Evolutionary conservation across 1,140 invertebrate species (phyloP).

Genomic region (Octopus bimaculoides): DNA sequence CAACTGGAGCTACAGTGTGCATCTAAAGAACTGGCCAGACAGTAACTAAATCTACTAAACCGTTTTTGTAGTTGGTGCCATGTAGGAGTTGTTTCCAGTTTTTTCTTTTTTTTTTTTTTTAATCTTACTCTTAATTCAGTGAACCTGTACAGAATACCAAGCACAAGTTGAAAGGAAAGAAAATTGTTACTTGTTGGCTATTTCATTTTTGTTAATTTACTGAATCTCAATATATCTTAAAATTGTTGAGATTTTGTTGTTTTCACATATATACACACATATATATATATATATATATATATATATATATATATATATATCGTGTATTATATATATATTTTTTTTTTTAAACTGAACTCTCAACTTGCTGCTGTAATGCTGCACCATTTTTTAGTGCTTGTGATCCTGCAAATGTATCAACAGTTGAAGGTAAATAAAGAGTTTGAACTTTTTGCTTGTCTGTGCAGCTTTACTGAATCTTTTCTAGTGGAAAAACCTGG

Average conservation of each 20-base stretch:
- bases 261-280: not conserved
- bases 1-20: not conserved
- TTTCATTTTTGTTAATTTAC: constrained; percentile 1
- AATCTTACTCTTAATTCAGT: not conserved
- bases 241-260: not conserved
- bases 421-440: constrained; percentile 6
- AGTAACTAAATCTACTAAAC: constrained; percentile 1
- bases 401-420: not conserved
- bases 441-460: constrained; percentile 7
- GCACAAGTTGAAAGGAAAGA: not conserved
- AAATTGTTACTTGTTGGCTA: not conserved
- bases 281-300: not conserved
- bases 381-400: not conserved
- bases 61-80: not conserved
- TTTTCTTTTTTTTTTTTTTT: not conserved
- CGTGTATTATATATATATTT: not conserved
- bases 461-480: constrained; percentile 2
- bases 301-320: not conserved
- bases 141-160: constrained; percentile 10
- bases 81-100: not conserved
- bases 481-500: no score
- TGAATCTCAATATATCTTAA: not conserved
- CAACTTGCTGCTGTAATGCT: constrained; percentile 8
- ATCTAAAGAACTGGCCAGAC: not conserved
- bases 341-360: not conserved